phyloP scores from a whole-genome alignment of 2,113 vertebrate species.

The Columba janthina region DNA sequence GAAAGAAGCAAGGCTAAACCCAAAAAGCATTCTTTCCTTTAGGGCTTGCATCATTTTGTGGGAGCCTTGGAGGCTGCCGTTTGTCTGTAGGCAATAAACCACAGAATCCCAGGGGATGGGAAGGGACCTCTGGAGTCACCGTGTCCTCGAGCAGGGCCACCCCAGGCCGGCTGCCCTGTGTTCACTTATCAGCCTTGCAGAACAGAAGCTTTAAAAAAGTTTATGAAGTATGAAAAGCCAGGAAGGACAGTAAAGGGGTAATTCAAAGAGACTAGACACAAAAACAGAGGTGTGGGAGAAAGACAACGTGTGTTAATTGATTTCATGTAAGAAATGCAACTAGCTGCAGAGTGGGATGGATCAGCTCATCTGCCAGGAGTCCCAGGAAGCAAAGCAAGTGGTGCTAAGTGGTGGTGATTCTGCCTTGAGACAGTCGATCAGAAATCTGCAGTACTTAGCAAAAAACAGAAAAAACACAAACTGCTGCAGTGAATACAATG shows the following conservation, averaged over 20 bases:
- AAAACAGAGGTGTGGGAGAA: conserved; percentile 41
- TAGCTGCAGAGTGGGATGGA: conserved; percentile 79
- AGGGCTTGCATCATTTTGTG: not conserved
- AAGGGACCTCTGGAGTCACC: not conserved
- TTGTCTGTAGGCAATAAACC: not conserved
- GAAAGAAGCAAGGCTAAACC: not conserved
- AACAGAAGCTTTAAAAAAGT: conserved; percentile 8
- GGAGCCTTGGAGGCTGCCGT: not conserved
- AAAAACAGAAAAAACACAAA: not conserved
- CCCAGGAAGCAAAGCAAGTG: conserved; percentile 62
- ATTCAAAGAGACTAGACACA: conserved; percentile 53
- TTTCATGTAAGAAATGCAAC: conserved; percentile 77
- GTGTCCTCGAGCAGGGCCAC: not conserved
- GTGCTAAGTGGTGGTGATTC: not conserved
- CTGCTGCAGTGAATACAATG: not conserved
- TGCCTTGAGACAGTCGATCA: not conserved
- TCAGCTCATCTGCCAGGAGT: conserved; percentile 77
- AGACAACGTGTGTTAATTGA: conserved; percentile 76
- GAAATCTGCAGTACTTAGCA: not conserved
- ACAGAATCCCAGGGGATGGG: not conserved
- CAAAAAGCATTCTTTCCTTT: not conserved
- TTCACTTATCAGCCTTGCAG: not conserved
- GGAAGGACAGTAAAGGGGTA: conserved; percentile 13
- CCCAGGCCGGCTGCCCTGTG: not conserved
- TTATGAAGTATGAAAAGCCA: conserved; percentile 11